These are phyloP conservation scores for Apis florea DNA, from an alignment of 1,140 invertebrate species.

Conservation along the genomic window DNA sequence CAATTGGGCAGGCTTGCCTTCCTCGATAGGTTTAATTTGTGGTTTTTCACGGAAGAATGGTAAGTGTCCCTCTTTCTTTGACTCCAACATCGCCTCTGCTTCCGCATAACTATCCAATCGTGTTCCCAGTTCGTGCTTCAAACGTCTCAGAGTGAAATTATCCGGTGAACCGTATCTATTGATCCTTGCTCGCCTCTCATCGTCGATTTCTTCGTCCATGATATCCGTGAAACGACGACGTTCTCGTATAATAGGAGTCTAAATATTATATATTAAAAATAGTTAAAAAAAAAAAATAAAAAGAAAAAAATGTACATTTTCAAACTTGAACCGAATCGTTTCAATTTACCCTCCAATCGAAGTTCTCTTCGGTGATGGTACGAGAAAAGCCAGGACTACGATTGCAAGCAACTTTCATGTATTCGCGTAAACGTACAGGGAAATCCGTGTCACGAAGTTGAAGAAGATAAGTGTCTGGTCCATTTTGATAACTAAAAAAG, in stretches of 20 bases:
- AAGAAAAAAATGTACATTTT: too few species aligned
- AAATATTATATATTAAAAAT: neutral
- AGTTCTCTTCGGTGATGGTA: constrained; percentile 84
- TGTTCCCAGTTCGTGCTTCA: constrained; percentile 90
- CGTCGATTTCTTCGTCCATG: constrained; percentile 97
- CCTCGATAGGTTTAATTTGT: constrained; percentile 88
- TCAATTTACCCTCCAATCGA: constrained; percentile 87
- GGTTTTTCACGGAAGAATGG: constrained; percentile 93
- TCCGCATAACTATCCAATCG: constrained; percentile 90
- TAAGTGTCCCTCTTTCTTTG: constrained; percentile 88
- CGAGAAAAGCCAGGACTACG: constrained; percentile 85
- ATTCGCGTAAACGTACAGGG: constrained; percentile 93
- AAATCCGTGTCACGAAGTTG: constrained; percentile 96
- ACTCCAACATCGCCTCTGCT: constrained; percentile 90
- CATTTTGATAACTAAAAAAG: constrained; percentile 92
- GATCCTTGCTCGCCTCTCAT: constrained; percentile 90
- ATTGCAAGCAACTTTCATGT: constrained; percentile 93
- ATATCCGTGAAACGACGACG: constrained; percentile 94
- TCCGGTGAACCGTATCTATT: constrained; percentile 88
- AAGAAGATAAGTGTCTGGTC: constrained; percentile 96
- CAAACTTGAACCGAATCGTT: neutral
- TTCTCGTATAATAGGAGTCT: constrained; percentile 93
- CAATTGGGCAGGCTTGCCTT: constrained; percentile 89
- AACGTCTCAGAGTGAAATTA: constrained; percentile 85
- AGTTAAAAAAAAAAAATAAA: neutral